phyloP scores from a whole-genome alignment of 2,797 vertebrate species.

The Chaetophractus vellerosus region DNA sequence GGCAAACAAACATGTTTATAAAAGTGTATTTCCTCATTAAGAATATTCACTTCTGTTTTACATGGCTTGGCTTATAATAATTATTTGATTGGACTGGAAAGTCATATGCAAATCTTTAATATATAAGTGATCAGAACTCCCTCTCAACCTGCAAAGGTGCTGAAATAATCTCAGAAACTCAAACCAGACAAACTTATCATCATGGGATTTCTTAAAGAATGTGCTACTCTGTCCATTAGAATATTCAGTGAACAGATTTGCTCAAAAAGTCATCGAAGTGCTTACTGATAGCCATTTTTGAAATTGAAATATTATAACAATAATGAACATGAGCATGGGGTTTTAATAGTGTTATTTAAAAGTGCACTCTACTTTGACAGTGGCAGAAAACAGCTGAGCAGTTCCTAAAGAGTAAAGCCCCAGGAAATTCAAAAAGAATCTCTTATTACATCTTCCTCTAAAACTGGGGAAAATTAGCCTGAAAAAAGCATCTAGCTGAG shows the following conservation, averaged over 20 bases:
- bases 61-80: background rate
- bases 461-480: background rate
- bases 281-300: background rate
- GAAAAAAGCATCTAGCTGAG: background rate
- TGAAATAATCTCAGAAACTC: constrained; percentile 25
- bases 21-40: constrained; percentile 14
- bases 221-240: background rate
- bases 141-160: background rate
- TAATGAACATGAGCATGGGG: background rate
- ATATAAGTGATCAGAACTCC: constrained; percentile 7
- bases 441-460: background rate
- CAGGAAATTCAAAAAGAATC: constrained; percentile 23
- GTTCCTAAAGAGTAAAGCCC: background rate
- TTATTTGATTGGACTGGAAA: constrained; percentile 5
- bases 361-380: background rate
- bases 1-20: background rate
- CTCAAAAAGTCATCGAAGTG: background rate
- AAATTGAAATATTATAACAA: background rate
- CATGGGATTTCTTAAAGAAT: background rate
- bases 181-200: background rate
- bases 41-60: background rate
- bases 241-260: background rate
- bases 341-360: constrained; percentile 7
- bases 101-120: constrained; percentile 18
- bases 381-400: background rate